Conservation (phyloP, 37 sponge, comb jelly and placozoan species). For the Oscarella lobularis region DNA sequence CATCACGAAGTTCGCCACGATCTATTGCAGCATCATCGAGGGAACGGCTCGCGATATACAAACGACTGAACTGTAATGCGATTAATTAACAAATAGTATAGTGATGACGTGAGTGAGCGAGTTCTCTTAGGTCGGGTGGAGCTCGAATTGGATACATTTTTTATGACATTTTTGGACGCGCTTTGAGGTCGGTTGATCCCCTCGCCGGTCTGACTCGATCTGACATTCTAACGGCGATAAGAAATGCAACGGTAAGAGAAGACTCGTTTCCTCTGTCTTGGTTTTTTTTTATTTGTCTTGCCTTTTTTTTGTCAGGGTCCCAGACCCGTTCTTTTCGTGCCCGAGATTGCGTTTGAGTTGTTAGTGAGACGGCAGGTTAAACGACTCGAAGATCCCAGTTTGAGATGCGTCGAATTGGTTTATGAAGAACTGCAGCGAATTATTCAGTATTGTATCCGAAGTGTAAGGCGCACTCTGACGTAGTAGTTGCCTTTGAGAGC, state of each 20-base stretch:
- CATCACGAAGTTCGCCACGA: constrained; percentile 73
- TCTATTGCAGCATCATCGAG: constrained; percentile 77
- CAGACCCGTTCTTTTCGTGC: constrained; percentile 85
- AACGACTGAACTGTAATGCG: constrained; percentile 35
- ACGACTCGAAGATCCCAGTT: constrained; percentile 68
- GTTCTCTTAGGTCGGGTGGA: constrained; percentile 53
- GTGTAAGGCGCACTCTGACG: constrained; percentile 7
- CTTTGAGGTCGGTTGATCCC: constrained; percentile 58
- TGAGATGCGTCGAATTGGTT: constrained; percentile 89
- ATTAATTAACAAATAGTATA: neutral
- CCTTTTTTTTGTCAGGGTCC: constrained; percentile 48
- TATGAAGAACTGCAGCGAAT: constrained; percentile 94
- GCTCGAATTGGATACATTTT: constrained; percentile 94
- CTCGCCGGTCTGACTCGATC: constrained; percentile 59
- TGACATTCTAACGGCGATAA: constrained; percentile 81
- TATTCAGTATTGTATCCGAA: constrained; percentile 50
- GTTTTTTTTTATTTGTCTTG: neutral
- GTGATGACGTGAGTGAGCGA: neutral
- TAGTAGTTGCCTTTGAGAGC: constrained; percentile 8
- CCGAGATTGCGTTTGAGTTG: constrained; percentile 97
- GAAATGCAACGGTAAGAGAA: constrained; percentile 66
- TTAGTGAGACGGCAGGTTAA: constrained; percentile 90
- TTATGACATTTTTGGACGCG: constrained; percentile 63
- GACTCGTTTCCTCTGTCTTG: neutral
- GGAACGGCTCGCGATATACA: constrained; percentile 77